phyloP scores from a whole-genome alignment of 2,888 invertebrate species.

The Agrochola litura region DNA sequence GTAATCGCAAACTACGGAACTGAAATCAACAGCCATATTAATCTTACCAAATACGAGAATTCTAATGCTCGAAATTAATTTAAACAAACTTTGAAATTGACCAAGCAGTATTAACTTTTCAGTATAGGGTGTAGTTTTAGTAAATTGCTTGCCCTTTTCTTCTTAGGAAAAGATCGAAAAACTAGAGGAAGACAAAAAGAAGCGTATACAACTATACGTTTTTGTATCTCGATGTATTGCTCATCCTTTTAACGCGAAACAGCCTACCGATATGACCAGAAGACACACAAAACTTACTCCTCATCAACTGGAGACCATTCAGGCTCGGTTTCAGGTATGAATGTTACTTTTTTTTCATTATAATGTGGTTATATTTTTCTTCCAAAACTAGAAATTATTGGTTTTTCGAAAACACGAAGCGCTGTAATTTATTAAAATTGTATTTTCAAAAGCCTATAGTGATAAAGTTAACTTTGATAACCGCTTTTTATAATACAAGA shows the following conservation, averaged over 20 bases:
- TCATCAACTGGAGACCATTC: constrained; percentile 98
- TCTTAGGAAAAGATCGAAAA: constrained; percentile 97
- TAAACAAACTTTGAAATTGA: constrained; percentile 9
- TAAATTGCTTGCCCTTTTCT: constrained; percentile 30
- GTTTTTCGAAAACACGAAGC: neutral
- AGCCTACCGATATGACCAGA: constrained; percentile 99
- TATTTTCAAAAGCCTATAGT: neutral
- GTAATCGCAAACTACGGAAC: neutral
- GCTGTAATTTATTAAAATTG: neutral
- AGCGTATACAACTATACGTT: constrained; percentile 98
- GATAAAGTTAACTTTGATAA: neutral
- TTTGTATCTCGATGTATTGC: constrained; percentile 99
- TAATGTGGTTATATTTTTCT: neutral
- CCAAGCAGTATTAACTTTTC: neutral
- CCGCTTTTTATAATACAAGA: neutral
- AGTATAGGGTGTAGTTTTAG: constrained; percentile 8
- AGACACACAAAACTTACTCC: constrained; percentile 98
- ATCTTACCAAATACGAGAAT: constrained; percentile 22
- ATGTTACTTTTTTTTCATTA: neutral
- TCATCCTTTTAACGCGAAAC: constrained; percentile 99
- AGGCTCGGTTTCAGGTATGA: constrained; percentile 97
- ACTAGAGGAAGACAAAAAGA: constrained; percentile 98
- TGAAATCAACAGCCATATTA: constrained; percentile 28
- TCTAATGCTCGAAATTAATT: neutral
- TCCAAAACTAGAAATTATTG: neutral